Percentiles rank a stretch among this genome's conserved stretches.
Conservation (phyloP, 2,113 vertebrate genomes). For the Nannospalax galili region DNA sequence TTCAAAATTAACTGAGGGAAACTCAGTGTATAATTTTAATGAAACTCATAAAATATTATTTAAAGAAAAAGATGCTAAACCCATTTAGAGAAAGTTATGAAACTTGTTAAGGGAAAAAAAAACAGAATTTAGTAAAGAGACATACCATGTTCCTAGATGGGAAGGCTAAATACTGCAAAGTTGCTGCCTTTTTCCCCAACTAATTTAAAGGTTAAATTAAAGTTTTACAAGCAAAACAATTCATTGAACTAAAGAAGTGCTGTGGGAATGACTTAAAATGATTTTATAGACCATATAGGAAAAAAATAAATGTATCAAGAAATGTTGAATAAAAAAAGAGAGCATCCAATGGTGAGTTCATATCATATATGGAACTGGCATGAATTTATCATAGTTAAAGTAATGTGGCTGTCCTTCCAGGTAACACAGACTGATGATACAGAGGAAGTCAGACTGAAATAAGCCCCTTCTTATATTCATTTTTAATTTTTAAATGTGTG, state of each 20-base stretch:
- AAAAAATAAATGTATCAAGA: background rate
- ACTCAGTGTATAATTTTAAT: background rate
- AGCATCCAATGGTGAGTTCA: background rate
- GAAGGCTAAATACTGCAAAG: slow-evolving; percentile 5
- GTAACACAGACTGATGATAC: background rate
- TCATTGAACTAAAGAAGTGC: background rate
- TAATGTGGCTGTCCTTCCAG: background rate
- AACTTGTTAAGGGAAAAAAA: background rate
- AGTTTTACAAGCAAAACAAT: slow-evolving; percentile 41
- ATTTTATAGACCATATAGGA: background rate
- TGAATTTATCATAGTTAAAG: background rate
- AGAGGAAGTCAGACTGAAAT: background rate
- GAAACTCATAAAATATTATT: background rate
- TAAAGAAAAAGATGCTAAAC: background rate
- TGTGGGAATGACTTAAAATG: background rate
- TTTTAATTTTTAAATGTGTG: background rate
- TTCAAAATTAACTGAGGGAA: slow-evolving; percentile 30
- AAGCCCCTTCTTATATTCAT: background rate
- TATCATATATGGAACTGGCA: background rate
- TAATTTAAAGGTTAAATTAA: slow-evolving; percentile 55
- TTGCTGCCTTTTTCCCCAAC: slow-evolving; percentile 1
- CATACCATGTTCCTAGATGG: background rate
- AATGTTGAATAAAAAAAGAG: background rate
- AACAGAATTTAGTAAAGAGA: slow-evolving; percentile 48
- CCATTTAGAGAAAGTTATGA: background rate